Evolutionary conservation across 2,113 vertebrate species (phyloP).

Genomic region (Promerops cafer): DNA sequence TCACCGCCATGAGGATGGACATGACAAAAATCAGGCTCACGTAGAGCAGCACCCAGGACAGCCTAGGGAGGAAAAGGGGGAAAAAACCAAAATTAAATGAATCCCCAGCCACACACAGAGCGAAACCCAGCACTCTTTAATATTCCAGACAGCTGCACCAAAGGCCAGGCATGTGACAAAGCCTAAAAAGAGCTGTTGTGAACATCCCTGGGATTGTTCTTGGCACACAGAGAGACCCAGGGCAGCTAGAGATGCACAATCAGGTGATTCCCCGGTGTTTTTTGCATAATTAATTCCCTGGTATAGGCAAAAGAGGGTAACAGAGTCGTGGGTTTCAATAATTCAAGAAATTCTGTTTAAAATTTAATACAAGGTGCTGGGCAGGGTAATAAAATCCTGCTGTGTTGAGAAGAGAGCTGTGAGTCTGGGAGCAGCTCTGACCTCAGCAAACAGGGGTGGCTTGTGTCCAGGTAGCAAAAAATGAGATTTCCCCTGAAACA

Average conservation of each 20-base stretch:
- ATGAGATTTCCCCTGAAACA: not conserved
- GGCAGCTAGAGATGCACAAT: not conserved
- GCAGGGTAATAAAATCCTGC: slow-evolving; percentile 23
- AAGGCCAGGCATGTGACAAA: not conserved
- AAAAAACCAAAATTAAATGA: not conserved
- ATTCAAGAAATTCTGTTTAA: slow-evolving; percentile 51
- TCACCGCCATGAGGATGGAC: slow-evolving; percentile 92
- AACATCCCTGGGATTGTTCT: not conserved
- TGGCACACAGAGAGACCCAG: not conserved
- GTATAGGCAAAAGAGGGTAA: not conserved
- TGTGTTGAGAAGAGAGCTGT: not conserved
- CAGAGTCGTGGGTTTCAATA: slow-evolving; percentile 20
- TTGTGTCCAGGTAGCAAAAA: not conserved
- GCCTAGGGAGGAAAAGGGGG: slow-evolving; percentile 66
- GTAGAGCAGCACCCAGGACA: slow-evolving; percentile 97
- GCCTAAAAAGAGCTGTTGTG: not conserved
- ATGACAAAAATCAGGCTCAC: slow-evolving; percentile 87
- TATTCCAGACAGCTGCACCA: not conserved
- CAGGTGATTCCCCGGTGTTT: not conserved
- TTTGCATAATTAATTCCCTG: not conserved
- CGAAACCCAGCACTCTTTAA: not conserved
- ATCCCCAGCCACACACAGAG: not conserved
- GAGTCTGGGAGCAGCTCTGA: not conserved
- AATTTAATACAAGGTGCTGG: slow-evolving; percentile 5
- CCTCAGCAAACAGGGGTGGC: not conserved